A percentile compares a stretch with the other conserved stretches of the same genome.
These are phyloP conservation scores for Brienomyrus longianalis DNA, from an alignment of 2,113 vertebrate species.

Conservation along the genomic window DNA sequence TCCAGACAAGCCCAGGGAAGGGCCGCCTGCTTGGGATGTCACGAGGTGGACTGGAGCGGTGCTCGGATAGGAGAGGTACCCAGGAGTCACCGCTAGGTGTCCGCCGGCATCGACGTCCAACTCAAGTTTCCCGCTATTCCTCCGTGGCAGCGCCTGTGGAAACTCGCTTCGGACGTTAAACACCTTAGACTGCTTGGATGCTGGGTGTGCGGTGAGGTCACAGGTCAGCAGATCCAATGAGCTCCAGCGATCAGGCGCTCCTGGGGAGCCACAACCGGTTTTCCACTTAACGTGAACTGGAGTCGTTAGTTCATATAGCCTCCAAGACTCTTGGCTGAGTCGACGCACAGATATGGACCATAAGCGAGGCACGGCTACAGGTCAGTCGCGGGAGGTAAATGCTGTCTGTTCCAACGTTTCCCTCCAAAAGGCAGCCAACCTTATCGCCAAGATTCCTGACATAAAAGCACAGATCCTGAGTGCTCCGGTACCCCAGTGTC, in stretches of 20 bases:
- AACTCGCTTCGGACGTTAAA: constrained; percentile 54
- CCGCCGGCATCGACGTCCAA: not conserved
- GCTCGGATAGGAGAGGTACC: not conserved
- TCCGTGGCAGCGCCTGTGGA: constrained; percentile 46
- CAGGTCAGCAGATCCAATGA: constrained; percentile 13
- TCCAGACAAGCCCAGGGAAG: not conserved
- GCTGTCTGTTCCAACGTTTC: not conserved
- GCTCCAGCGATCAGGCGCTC: constrained; percentile 20
- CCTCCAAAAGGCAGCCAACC: not conserved
- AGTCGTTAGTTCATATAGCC: constrained; percentile 35
- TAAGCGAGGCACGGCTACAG: not conserved
- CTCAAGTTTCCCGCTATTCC: constrained; percentile 44
- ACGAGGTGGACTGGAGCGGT: no score
- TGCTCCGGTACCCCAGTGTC: constrained; percentile 26
- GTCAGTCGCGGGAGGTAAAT: not conserved
- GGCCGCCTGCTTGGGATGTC: not conserved
- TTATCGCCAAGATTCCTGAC: constrained; percentile 15
- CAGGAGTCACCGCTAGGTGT: not conserved
- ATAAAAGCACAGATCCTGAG: constrained; percentile 16
- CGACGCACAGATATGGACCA: constrained; percentile 15
- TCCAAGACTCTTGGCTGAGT: constrained; percentile 41
- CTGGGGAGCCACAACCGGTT: constrained; percentile 47
- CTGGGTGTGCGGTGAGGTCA: constrained; percentile 37
- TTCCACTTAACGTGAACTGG: constrained; percentile 49
- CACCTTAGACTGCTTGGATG: constrained; percentile 51